Percentiles rank a stretch among this genome's conserved stretches.
phyloP scores from a whole-genome alignment of 2,888 invertebrate genomes.

The Pseudococcus longispinus region DNA sequence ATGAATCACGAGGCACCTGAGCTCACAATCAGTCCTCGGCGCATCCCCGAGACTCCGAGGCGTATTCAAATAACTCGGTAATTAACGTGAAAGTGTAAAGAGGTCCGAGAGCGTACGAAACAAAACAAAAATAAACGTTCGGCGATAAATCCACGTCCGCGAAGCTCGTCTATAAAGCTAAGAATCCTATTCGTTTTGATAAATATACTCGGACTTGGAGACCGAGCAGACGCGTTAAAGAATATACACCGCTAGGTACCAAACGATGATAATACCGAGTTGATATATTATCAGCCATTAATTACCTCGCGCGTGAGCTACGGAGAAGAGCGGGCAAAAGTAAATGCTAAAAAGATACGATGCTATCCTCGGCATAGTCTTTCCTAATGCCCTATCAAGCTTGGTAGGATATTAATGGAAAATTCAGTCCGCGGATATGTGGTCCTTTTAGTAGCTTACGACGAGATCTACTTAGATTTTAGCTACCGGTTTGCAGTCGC shows the following conservation, averaged over 20 bases:
- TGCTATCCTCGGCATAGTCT: neutral
- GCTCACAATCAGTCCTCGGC: neutral
- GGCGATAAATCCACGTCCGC: neutral
- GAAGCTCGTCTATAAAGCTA: neutral
- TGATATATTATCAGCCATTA: conserved; percentile 11
- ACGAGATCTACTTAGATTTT: neutral
- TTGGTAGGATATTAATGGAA: neutral
- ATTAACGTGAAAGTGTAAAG: conserved; percentile 1
- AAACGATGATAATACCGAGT: neutral
- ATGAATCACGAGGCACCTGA: neutral
- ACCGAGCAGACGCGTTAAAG: neutral
- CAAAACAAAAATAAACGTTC: conserved; percentile 5
- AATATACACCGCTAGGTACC: neutral
- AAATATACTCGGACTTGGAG: neutral
- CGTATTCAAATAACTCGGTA: neutral
- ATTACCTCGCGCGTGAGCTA: neutral
- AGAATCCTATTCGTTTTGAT: neutral
- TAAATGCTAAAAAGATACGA: neutral
- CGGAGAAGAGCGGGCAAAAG: neutral
- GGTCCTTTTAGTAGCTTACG: neutral
- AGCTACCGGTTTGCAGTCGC: neutral
- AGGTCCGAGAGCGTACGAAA: neutral
- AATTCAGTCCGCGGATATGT: neutral
- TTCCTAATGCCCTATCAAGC: neutral
- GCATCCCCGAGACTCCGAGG: neutral